Evolutionary conservation across 1,140 invertebrate genomes (phyloP).

Genomic region (Pogonus chalceus): DNA sequence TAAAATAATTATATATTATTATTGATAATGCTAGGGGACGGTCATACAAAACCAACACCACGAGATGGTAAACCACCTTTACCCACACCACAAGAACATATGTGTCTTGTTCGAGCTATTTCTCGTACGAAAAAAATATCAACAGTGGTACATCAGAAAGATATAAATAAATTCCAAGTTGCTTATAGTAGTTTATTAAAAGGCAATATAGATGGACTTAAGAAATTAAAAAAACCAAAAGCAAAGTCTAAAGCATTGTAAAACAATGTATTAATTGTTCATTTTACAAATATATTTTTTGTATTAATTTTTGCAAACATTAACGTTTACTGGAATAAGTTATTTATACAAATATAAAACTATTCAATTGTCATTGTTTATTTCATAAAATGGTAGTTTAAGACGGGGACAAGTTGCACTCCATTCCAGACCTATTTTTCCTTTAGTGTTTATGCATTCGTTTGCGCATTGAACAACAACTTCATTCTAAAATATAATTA

Average conservation of each 20-base stretch:
- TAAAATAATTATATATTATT: slow-evolving; percentile 13
- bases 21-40: slow-evolving; percentile 54
- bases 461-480: slow-evolving; percentile 25
- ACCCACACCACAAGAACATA: slow-evolving; percentile 53
- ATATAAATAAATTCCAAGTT: slow-evolving; percentile 76
- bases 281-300: slow-evolving; percentile 13
- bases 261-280: slow-evolving; percentile 13
- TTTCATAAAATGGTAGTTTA: background rate
- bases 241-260: slow-evolving; percentile 57
- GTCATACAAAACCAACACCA: slow-evolving; percentile 56
- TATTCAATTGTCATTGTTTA: slow-evolving; percentile 9
- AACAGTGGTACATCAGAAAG: slow-evolving; percentile 68
- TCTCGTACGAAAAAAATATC: slow-evolving; percentile 66
- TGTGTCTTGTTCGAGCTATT: slow-evolving; percentile 62
- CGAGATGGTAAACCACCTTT: slow-evolving; percentile 43
- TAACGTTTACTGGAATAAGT: too few species aligned
- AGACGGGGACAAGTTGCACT: background rate
- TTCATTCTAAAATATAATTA: slow-evolving; percentile 11
- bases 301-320: slow-evolving; percentile 10
- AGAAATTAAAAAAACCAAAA: slow-evolving; percentile 74
- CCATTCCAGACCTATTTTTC: slow-evolving; percentile 12
- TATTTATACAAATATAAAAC: slow-evolving; percentile 4
- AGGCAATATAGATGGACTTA: slow-evolving; percentile 77
- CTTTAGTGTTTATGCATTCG: slow-evolving; percentile 21
- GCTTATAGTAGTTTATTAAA: slow-evolving; percentile 74